These are phyloP conservation scores for Oceanodroma tethys DNA, from an alignment of 2,113 vertebrate genomes.

Conservation along the genomic window DNA sequence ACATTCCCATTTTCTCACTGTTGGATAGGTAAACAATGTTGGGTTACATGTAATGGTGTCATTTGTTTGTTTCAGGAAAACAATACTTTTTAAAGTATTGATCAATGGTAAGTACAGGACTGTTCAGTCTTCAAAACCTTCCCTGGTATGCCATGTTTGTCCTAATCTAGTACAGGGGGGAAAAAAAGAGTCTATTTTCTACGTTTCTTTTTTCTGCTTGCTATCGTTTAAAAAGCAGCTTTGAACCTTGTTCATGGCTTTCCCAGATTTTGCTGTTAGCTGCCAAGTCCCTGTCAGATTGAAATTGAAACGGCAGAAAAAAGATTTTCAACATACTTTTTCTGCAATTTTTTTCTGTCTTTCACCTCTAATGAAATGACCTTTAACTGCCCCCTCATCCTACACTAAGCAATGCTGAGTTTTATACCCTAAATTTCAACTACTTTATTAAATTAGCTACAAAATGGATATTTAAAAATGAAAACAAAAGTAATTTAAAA, in stretches of 20 bases:
- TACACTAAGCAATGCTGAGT: constrained; percentile 54
- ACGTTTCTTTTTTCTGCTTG: constrained; percentile 47
- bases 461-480: constrained; percentile 65
- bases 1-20: constrained; percentile 7
- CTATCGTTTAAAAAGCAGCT: constrained; percentile 62
- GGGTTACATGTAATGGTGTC: not conserved
- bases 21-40: constrained; percentile 17
- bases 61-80: constrained; percentile 26
- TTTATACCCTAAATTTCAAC: constrained; percentile 52
- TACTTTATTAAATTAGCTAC: constrained; percentile 72
- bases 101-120: not conserved
- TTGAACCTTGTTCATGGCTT: constrained; percentile 65
- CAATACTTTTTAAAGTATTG: constrained; percentile 4
- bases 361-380: constrained; percentile 72
- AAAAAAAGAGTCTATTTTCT: constrained; percentile 41
- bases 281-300: constrained; percentile 66
- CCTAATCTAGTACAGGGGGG: not conserved
- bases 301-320: constrained; percentile 64
- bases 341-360: constrained; percentile 67
- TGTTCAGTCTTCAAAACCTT: not conserved
- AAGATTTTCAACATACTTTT: constrained; percentile 67
- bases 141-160: constrained; percentile 16
- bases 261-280: constrained; percentile 65
- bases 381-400: constrained; percentile 59
- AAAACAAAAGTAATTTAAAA: constrained; percentile 55